These are phyloP conservation scores for Subacronicta megacephala DNA, from an alignment of 2,888 invertebrate species.

Conservation along the genomic window DNA sequence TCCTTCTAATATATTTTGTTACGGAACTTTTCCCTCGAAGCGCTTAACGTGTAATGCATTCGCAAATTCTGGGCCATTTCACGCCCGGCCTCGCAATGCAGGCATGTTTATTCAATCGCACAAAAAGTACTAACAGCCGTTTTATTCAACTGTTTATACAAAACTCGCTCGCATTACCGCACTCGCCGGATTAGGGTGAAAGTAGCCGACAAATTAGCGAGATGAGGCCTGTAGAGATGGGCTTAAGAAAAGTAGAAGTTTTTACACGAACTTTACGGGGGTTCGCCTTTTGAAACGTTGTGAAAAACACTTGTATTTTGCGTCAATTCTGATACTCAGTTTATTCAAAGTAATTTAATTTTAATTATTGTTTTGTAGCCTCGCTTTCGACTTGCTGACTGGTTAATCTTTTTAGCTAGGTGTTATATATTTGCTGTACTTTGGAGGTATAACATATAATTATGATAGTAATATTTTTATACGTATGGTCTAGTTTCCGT, in stretches of 20 bases:
- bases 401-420: no score
- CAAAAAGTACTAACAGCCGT: slow-evolving; percentile 46
- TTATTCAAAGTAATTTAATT: neutral
- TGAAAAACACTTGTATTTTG: slow-evolving; percentile 11
- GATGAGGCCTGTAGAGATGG: slow-evolving; percentile 28
- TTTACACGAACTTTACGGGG: slow-evolving; percentile 25
- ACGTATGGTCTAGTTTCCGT: no score
- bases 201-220: slow-evolving; percentile 41
- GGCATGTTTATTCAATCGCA: slow-evolving; percentile 35
- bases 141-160: slow-evolving; percentile 53
- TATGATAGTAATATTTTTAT: no score
- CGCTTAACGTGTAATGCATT: slow-evolving; percentile 26
- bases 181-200: slow-evolving; percentile 37
- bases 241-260: slow-evolving; percentile 34
- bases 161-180: slow-evolving; percentile 36
- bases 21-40: slow-evolving; percentile 14
- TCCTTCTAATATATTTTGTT: slow-evolving; percentile 20
- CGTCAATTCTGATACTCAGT: neutral
- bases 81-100: slow-evolving; percentile 13
- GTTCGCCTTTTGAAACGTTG: slow-evolving; percentile 11
- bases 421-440: no score
- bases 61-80: slow-evolving; percentile 28
- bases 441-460: no score
- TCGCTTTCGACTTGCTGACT: no score
- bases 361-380: no score